phyloP scores from a whole-genome alignment of 2,113 vertebrate genomes.

The Odontesthes bonariensis region DNA sequence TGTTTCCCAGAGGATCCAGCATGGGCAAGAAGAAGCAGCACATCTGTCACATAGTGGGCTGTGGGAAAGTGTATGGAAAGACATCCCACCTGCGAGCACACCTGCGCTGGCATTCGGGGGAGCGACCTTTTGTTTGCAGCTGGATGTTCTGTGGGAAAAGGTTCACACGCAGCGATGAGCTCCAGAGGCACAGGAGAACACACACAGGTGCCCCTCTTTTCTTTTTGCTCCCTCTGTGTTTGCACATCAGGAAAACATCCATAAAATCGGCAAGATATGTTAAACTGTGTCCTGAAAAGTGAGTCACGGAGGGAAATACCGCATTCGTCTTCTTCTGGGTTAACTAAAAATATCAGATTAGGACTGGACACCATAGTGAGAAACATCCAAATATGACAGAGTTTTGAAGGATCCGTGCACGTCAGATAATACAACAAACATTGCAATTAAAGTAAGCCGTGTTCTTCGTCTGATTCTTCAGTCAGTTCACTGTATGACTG shows the following conservation, averaged over 20 bases:
- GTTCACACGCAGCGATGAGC: constrained; percentile 98
- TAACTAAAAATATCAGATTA: constrained; percentile 43
- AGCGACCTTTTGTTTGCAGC: constrained; percentile 97
- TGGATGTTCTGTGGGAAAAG: constrained; percentile 99
- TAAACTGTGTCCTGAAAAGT: constrained; percentile 57
- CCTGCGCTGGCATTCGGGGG: constrained; percentile 99
- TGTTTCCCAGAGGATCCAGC: constrained; percentile 89
- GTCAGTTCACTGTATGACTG: no score
- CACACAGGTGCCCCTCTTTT: constrained; percentile 90
- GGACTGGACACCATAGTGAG: constrained; percentile 20
- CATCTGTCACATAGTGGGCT: constrained; percentile 97
- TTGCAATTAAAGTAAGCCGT: no score
- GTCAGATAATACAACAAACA: no score
- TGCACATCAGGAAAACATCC: constrained; percentile 53
- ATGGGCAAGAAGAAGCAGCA: constrained; percentile 98
- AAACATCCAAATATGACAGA: constrained; percentile 29
- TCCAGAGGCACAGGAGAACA: constrained; percentile 97
- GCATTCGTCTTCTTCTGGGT: constrained; percentile 17
- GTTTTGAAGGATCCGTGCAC: background rate
- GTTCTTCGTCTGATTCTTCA: no score
- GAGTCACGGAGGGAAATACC: constrained; percentile 44
- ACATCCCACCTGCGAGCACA: constrained; percentile 98
- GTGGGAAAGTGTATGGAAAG: constrained; percentile 98
- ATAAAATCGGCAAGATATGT: constrained; percentile 55
- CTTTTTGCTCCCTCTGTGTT: constrained; percentile 42